Evolutionary conservation across 23 tunicate species (phyloP), one percentile per base, ranked within the genome.

Genomic region (Botrylloides violaceus): DNA sequence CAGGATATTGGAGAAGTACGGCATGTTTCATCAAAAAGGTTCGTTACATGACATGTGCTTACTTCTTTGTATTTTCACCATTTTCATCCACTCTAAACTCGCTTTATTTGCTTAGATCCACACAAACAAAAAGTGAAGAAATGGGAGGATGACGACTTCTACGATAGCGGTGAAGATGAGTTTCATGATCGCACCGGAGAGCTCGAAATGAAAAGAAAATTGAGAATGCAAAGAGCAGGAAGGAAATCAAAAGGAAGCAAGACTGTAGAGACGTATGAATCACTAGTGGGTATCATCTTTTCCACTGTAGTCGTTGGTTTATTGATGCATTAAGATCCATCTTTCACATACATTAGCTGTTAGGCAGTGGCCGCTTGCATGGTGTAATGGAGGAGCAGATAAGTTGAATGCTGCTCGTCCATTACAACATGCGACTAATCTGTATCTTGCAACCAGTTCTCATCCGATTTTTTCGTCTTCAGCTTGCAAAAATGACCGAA

Each of bases 121-220:
- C 83, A 85, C 20, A 74, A 73, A 1, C 72, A 77, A 27, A 81
- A 73, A 49, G 75, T 59, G 53, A 88, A 82, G 47, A 59, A 85
- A 77, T 80, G 92, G 98, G 93, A 84, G 65, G 75, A 92, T 65
- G 92, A 92, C 22, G 98, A 92, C 58, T 92, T 68, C 39, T 92
- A 92, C 58, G 98, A 92, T 61, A 84, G 92, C 29, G 98, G 84
- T 59, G 98, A 92, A 64, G 98, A 92, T 63, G 76, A 76, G 31
- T 92, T 36, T 59, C 43, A 70, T 55, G 98, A 92, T 58, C 65
- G 98, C 36, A 92, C 98, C 30, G 98, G 98, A 2, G 93, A 92
- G 20, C 71, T 92, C 49, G 98, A 92, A 15, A 60, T 47, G 38
- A 84, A 84, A 57, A 39, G 98, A 34, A 62, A 72, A 36, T 65